Base-by-base conservation (phyloP, 2,797 vertebrate genomes). In the Triplophysa bombifrons region DNA sequence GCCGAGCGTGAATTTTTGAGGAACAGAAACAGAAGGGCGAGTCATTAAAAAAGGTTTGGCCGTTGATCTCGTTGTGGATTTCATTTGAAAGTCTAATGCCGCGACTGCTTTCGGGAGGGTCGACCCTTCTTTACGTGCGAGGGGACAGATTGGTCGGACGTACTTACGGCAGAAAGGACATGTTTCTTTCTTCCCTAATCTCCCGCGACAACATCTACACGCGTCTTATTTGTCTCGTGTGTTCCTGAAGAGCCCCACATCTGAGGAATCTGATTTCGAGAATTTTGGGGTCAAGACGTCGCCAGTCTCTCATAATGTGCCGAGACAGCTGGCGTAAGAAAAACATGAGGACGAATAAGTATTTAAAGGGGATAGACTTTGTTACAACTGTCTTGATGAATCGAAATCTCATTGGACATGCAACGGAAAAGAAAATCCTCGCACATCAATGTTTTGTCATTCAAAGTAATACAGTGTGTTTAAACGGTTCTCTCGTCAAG, bases 11-110 rank as follows among this genome's bases (percentile, higher is more conserved):
- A 90, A 91, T 92, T 92, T 48, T 91, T 90, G 89, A 91, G 92
- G 91, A 91, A 91, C 87, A 86, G 89, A 86, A 90, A 92, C 88
- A 91, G 89, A 90, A 91, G 90, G 89, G 90, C 79, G 84, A 89
- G 91, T 91, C 91, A 92, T 93, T 93, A 93, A 92, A 93, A 91
- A 93, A 93, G 93, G 91, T 92, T 93, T 94, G 93, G 92, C 93
- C 90, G 93, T 93, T 93, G 93, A 94, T 93, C 92, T 93, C 93
- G 89, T 92, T 93, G 93, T 92, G 93, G 92, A 92, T 92, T 93
- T 93, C 92, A 94, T 94, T 94, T 94, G 91, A 94, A 94, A 94
- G 92, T 94, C 92, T 92, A 94, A 94, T 94, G 84, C 89, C 85
- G 86, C 88, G 90, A 93, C 91, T 91, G 92, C 92, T 92, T 92